A percentile compares a stretch with the other conserved stretches of the same genome.
Evolutionary conservation across 2,113 vertebrate species (phyloP).

Genomic region (Lepisosteus oculatus): DNA sequence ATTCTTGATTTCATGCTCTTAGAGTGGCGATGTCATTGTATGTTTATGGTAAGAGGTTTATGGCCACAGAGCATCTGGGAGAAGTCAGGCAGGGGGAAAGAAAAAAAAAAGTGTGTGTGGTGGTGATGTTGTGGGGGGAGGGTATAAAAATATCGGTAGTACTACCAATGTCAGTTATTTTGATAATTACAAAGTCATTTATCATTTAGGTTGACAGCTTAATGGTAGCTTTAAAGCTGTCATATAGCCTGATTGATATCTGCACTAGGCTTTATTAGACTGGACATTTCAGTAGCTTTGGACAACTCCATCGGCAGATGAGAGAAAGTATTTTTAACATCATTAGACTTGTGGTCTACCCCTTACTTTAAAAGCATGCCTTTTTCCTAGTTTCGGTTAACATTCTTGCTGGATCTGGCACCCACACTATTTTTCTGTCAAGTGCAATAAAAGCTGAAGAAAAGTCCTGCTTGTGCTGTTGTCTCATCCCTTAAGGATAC

Average conservation of each 20-base stretch:
- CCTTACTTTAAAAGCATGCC: background rate
- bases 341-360: background rate
- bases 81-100: too few relatives aligned
- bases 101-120: background rate
- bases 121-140: background rate
- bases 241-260: background rate
- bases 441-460: background rate
- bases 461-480: background rate
- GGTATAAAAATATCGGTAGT: background rate
- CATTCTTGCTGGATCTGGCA: background rate
- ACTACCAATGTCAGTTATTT: background rate
- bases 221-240: background rate
- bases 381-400: background rate
- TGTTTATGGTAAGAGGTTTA: too few relatives aligned
- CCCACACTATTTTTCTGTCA: background rate
- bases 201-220: background rate
- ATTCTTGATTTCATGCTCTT: too few relatives aligned
- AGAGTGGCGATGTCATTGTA: too few relatives aligned
- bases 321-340: background rate
- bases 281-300: background rate
- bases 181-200: constrained; percentile 1
- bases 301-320: background rate
- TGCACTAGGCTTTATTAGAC: background rate
- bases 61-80: too few relatives aligned
- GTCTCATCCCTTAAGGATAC: too few relatives aligned